Conservation (phyloP, 2,797 vertebrate species). For the Pseudochirops corinnae region DNA sequence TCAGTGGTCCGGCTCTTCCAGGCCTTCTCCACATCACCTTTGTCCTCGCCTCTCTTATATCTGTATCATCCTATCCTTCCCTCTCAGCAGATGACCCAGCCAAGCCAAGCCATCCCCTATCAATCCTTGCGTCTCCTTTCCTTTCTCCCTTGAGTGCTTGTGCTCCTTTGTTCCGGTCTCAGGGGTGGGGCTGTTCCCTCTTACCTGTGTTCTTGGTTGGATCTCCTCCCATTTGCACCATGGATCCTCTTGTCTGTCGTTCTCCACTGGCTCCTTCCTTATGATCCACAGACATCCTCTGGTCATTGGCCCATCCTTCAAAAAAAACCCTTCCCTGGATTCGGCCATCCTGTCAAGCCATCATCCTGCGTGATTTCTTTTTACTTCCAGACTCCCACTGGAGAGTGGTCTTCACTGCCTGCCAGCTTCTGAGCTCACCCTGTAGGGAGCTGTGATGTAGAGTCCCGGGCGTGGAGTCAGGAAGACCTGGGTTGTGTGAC, state of each 20-base stretch:
- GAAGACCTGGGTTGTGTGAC: background rate
- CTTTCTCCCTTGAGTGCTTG: too few species aligned
- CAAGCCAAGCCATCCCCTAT: too few species aligned
- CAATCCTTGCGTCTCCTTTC: background rate
- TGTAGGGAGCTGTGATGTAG: too few species aligned
- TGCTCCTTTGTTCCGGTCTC: background rate
- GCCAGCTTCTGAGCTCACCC: too few species aligned
- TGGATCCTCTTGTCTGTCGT: background rate
- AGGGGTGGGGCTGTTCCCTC: too few species aligned
- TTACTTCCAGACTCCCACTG: background rate
- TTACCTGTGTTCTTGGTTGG: background rate
- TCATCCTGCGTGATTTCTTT: too few species aligned
- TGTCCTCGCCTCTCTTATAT: background rate
- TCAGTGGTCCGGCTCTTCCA: background rate
- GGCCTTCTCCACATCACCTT: background rate
- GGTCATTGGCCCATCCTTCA: background rate
- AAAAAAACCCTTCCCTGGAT: background rate
- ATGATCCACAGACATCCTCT: background rate
- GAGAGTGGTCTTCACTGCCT: background rate
- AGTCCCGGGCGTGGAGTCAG: background rate
- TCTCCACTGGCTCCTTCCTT: background rate
- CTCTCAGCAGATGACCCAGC: too few species aligned
- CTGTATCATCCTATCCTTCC: too few species aligned
- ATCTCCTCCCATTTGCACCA: background rate
- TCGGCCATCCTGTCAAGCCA: background rate